A percentile compares a stretch with the other conserved stretches of the same genome.
These are phyloP conservation scores for Pyrgus malvae DNA, from an alignment of 2,888 invertebrate genomes.

Conservation along the genomic window DNA sequence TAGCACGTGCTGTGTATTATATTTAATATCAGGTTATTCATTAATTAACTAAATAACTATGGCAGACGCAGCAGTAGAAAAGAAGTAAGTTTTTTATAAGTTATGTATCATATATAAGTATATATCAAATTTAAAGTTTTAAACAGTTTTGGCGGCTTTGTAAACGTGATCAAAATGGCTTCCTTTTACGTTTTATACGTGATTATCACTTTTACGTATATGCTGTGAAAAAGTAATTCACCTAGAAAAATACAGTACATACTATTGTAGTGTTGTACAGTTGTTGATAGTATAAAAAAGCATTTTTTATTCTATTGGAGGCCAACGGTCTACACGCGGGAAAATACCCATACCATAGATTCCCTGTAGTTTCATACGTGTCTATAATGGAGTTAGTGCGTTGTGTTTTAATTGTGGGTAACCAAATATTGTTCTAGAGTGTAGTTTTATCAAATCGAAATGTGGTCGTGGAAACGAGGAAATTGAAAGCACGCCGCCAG, in stretches of 20 bases:
- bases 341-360: slow-evolving; percentile 47
- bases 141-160: slow-evolving; percentile 76
- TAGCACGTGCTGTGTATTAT: slow-evolving; percentile 63
- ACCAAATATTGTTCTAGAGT: neutral
- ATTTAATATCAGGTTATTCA: slow-evolving; percentile 48
- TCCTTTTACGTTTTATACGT: slow-evolving; percentile 54
- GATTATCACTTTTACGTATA: slow-evolving; percentile 31
- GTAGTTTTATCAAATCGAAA: slow-evolving; percentile 11
- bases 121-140: too few species aligned
- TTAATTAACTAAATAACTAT: slow-evolving; percentile 66
- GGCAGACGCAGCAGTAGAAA: slow-evolving; percentile 86
- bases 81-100: slow-evolving; percentile 81
- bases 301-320: slow-evolving; percentile 45
- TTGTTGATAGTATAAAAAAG: slow-evolving; percentile 47
- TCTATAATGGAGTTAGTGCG: slow-evolving; percentile 16
- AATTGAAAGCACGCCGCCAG: slow-evolving; percentile 64
- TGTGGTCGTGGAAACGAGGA: slow-evolving; percentile 33
- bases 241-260: neutral
- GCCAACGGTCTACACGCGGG: slow-evolving; percentile 66
- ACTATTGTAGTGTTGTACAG: slow-evolving; percentile 37
- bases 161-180: slow-evolving; percentile 83
- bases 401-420: slow-evolving; percentile 12
- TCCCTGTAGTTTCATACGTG: slow-evolving; percentile 7
- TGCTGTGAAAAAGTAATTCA: slow-evolving; percentile 19
- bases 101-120: too few species aligned